These are phyloP conservation scores for Danionella cerebrum DNA, from an alignment of 2,113 vertebrate species.

Conservation along the genomic window DNA sequence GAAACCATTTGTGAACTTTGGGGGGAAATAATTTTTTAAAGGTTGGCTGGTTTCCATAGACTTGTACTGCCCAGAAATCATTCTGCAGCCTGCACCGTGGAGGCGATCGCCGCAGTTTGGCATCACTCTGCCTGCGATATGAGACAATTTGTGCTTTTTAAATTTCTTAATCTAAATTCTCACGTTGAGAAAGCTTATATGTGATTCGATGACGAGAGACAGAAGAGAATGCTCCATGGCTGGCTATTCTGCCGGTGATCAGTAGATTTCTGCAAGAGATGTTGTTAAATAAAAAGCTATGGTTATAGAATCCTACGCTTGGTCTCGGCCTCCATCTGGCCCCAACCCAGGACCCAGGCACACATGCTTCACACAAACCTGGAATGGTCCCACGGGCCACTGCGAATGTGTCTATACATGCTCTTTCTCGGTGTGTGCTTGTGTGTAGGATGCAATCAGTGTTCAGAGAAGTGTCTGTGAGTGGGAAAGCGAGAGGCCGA, in stretches of 20 bases:
- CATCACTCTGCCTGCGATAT: no score
- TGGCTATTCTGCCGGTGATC: neutral
- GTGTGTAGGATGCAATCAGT: slow-evolving; percentile 6
- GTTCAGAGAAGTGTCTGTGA: slow-evolving; percentile 4
- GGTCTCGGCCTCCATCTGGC: slow-evolving; percentile 4
- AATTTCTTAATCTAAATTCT: no score
- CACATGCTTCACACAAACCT: neutral
- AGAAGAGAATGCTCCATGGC: neutral
- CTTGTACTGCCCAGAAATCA: no score
- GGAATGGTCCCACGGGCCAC: neutral
- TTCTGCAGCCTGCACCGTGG: no score
- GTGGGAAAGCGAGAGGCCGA: slow-evolving; percentile 7
- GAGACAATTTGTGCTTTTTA: no score
- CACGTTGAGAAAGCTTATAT: neutral
- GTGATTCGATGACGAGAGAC: neutral
- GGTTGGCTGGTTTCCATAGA: no score
- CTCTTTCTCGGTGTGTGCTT: neutral
- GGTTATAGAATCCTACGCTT: slow-evolving; percentile 9
- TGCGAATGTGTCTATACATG: slow-evolving; percentile 15
- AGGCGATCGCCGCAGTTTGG: no score
- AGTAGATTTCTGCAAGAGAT: neutral
- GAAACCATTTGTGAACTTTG: no score
- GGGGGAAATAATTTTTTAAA: no score
- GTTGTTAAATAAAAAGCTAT: slow-evolving; percentile 5
- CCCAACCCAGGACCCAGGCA: neutral